Evolutionary conservation across 2,888 invertebrate species (phyloP), one percentile per base, ranked within the genome.

Genomic region (Drosophila imparisetae): DNA sequence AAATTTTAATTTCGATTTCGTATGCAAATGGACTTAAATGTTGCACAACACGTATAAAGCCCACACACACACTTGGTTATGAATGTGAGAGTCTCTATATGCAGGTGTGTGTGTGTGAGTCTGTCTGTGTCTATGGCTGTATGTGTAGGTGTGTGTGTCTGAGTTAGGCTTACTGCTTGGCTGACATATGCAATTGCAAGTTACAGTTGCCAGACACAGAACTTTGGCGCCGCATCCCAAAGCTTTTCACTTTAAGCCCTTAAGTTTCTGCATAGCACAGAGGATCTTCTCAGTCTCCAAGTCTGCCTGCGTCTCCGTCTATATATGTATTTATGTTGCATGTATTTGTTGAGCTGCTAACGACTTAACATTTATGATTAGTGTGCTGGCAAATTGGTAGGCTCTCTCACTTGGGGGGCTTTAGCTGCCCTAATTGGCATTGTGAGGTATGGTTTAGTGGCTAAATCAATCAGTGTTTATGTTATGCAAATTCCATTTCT

Each of bases 1-100:
- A 72, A 87, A 89, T 80, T 86, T 84, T 75, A 86, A 86, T 89
- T 86, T 78, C 72, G 72, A 76, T 80, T 86, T 80, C 70, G 55
- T 82, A 86, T 86, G 89, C 85, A 86, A 86, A 87, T 80, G 75
- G 69, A 62, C 70, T 64, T 72, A 86, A 89, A 87, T 82, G 85
- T 86, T 89, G 79, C 76, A 89, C 80, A 82, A 80, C 76, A 76
- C 57, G 71, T 54, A 62, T 52, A 57, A 66, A 63, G 67, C 45
- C 45, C 57, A 54, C 15, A 30, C 5, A 15, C 29, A 50, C 59
- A 60, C 45, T 40, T 57, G 80, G 82, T 80, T 66, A 77, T 78
- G 77, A 72, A 79, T 77, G 60, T 48, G 67, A 53, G 4, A 52
- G 60, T 36, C 34, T 58, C 57, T 48, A 21, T 2, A 45, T 45